Percentiles rank a stretch among this genome's conserved stretches.
Conservation (phyloP, 2,797 vertebrate species). For the Helostoma temminkii region DNA sequence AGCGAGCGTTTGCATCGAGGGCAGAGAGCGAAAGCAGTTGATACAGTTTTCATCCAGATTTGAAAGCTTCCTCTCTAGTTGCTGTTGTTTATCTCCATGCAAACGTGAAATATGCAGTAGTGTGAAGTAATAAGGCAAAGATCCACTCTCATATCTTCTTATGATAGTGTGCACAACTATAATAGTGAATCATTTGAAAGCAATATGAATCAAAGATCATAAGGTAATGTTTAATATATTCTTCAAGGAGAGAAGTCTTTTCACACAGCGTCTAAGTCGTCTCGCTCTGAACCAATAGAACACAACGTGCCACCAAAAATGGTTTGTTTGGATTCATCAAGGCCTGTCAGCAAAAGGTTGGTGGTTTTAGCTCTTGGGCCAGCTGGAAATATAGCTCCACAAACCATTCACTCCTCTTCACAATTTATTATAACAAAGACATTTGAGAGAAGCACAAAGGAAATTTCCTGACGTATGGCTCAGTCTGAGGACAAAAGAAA, state of each 20-base stretch:
- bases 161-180: constrained; percentile 13
- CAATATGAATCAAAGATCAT: constrained; percentile 13
- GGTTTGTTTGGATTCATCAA: too few relatives aligned
- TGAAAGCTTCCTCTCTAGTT: constrained; percentile 49
- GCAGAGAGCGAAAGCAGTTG: constrained; percentile 43
- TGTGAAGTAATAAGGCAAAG: constrained; percentile 30
- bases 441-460: too few relatives aligned
- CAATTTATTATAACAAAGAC: too few relatives aligned
- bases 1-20: constrained; percentile 54
- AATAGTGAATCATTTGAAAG: constrained; percentile 13
- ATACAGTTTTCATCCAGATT: constrained; percentile 41
- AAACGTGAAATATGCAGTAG: constrained; percentile 39
- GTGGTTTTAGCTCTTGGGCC: too few relatives aligned
- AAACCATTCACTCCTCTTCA: too few relatives aligned
- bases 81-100: constrained; percentile 52
- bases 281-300: not conserved
- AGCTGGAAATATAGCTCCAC: too few relatives aligned
- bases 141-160: constrained; percentile 31
- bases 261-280: not conserved
- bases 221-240: constrained; percentile 18
- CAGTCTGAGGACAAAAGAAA: constrained; percentile 16
- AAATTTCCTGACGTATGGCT: not conserved
- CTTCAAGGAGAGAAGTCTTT: not conserved
- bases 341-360: too few relatives aligned
- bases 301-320: too few relatives aligned